Evolutionary conservation across 2,797 vertebrate species (phyloP).

Genomic region (Craterocephalus amniculus): DNA sequence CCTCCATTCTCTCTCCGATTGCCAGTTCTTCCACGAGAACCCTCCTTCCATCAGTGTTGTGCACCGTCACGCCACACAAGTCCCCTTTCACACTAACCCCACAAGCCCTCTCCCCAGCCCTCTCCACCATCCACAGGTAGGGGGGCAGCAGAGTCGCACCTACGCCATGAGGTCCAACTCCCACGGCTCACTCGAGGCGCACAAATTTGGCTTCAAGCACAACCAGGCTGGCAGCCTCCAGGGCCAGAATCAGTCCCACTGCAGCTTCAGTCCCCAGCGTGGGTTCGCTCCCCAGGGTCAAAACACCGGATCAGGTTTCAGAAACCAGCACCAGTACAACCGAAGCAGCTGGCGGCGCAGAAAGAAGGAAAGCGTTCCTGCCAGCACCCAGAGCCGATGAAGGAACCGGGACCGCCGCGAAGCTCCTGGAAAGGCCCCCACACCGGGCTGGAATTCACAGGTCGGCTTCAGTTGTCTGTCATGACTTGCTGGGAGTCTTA

Average conservation of each 20-base stretch:
- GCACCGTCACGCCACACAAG: slow-evolving; percentile 65
- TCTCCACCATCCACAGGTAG: slow-evolving; percentile 76
- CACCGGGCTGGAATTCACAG: slow-evolving; percentile 10
- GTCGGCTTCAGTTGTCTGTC: slow-evolving; percentile 14
- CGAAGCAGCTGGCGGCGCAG: slow-evolving; percentile 87
- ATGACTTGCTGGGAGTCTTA: slow-evolving; percentile 3
- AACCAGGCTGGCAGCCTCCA: slow-evolving; percentile 57
- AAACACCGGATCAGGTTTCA: slow-evolving; percentile 74
- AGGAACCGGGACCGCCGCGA: not conserved
- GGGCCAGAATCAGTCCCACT: slow-evolving; percentile 51
- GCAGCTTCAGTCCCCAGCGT: slow-evolving; percentile 65
- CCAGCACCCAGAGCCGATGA: slow-evolving; percentile 90
- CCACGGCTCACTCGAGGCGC: slow-evolving; percentile 71
- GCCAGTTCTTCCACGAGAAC: slow-evolving; percentile 80
- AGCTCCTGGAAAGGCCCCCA: slow-evolving; percentile 5
- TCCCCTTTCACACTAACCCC: slow-evolving; percentile 65
- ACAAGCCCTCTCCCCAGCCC: slow-evolving; percentile 77
- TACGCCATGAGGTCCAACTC: slow-evolving; percentile 70
- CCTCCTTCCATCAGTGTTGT: slow-evolving; percentile 71
- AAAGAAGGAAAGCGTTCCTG: slow-evolving; percentile 84
- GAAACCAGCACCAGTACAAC: slow-evolving; percentile 89
- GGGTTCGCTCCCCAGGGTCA: slow-evolving; percentile 67
- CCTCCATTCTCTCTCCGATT: slow-evolving; percentile 73
- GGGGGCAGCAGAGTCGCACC: slow-evolving; percentile 72
- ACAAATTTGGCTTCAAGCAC: slow-evolving; percentile 77